Conservation (phyloP, 2,888 invertebrate genomes). For the Caenorhabditis uteleia region DNA sequence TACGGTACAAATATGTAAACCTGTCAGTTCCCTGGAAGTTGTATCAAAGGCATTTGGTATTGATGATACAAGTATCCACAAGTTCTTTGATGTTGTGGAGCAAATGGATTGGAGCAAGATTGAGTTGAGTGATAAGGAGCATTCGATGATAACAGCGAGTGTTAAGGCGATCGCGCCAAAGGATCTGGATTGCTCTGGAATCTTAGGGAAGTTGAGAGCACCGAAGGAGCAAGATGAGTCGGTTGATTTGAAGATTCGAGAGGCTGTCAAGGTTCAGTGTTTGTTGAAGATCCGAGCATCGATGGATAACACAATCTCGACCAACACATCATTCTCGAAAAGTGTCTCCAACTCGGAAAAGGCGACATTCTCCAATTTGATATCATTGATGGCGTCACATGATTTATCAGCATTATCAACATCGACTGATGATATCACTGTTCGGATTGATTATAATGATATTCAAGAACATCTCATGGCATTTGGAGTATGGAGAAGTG, state of each 20-base stretch:
- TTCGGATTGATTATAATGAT: conserved; percentile 10
- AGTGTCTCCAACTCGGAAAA: conserved; percentile 14
- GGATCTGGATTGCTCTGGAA: conserved; percentile 9
- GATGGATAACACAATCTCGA: conserved; percentile 12
- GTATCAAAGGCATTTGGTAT: conserved; percentile 16
- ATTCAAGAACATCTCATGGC: conserved; percentile 10
- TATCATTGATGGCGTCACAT: conserved; percentile 14
- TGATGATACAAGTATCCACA: conserved; percentile 3
- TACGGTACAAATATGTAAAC: not conserved
- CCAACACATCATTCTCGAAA: conserved; percentile 12
- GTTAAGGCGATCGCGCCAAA: conserved; percentile 6
- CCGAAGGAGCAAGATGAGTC: conserved; percentile 23
- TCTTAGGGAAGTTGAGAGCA: conserved; percentile 24
- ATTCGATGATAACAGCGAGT: conserved; percentile 13
- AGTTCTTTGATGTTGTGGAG: conserved; percentile 18
- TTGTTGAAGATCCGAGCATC: conserved; percentile 8
- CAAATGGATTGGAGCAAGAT: conserved; percentile 31
- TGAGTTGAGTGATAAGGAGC: conserved; percentile 9
- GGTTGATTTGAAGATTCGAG: conserved; percentile 6
- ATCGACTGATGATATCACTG: conserved; percentile 11
- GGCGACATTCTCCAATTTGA: conserved; percentile 13
- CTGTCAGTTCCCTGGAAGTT: conserved; percentile 10
- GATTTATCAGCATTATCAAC: conserved; percentile 16
- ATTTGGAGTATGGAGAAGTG: conserved; percentile 4
- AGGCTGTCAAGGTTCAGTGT: not conserved